A percentile compares a stretch with the other conserved stretches of the same genome.
Evolutionary conservation across 2,113 vertebrate species (phyloP).

Genomic region (human): GRCh38 chr21:40751501-40752000

Average conservation of each 20-base stretch:
- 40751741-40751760: not conserved
- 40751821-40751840: not conserved
- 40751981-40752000: not conserved
- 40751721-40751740: not conserved
- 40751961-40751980: not conserved
- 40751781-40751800: not conserved
- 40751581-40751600: not conserved
- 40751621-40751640: not conserved
- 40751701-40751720: not conserved
- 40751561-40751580: not conserved
- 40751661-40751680: not conserved
- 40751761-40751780: not conserved
- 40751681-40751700: not conserved
- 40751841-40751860: not conserved
- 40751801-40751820: not conserved
- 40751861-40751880: not conserved
- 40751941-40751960: not conserved
- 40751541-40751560: not conserved
- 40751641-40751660: not conserved
- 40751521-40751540: not conserved
- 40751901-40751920: not conserved
- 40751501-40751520: not conserved
- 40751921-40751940: too few species aligned
- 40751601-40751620: not conserved
- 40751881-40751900: not conserved